These are phyloP conservation scores for Lathamus discolor DNA, from an alignment of 2,113 vertebrate genomes.

Conservation along the genomic window DNA sequence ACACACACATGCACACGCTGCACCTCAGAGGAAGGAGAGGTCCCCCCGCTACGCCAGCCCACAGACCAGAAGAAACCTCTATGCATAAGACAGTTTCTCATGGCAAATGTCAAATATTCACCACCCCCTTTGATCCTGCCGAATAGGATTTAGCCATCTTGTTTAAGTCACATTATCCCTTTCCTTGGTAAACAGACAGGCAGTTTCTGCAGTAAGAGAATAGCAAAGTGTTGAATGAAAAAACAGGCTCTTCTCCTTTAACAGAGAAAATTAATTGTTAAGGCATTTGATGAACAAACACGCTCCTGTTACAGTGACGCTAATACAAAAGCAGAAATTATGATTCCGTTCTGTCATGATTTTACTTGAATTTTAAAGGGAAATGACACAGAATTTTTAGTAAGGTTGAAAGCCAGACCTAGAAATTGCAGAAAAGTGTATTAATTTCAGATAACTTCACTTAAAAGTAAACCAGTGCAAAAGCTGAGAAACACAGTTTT, in stretches of 20 bases:
- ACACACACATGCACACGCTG: background rate
- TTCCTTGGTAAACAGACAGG: conserved; percentile 1
- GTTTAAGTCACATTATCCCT: conserved; percentile 4
- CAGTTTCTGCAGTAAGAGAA: conserved; percentile 5
- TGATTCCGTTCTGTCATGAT: background rate
- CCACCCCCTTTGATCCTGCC: background rate
- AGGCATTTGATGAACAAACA: conserved; percentile 11
- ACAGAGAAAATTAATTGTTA: conserved; percentile 23
- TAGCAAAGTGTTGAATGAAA: background rate
- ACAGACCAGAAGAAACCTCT: background rate
- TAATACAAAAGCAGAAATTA: conserved; percentile 35
- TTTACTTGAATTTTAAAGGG: background rate
- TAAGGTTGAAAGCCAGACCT: background rate
- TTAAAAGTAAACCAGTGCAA: background rate
- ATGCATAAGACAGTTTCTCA: conserved; percentile 27
- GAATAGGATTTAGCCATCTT: conserved; percentile 35
- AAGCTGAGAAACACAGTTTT: background rate
- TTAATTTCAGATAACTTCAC: background rate
- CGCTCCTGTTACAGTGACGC: background rate
- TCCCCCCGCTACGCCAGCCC: conserved; percentile 22
- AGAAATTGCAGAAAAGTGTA: background rate
- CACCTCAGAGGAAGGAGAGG: conserved; percentile 57
- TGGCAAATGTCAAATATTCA: background rate
- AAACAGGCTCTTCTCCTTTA: conserved; percentile 28
- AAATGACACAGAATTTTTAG: background rate